Conservation (phyloP, 2,888 invertebrate genomes). For the Stenodema calcarata region DNA sequence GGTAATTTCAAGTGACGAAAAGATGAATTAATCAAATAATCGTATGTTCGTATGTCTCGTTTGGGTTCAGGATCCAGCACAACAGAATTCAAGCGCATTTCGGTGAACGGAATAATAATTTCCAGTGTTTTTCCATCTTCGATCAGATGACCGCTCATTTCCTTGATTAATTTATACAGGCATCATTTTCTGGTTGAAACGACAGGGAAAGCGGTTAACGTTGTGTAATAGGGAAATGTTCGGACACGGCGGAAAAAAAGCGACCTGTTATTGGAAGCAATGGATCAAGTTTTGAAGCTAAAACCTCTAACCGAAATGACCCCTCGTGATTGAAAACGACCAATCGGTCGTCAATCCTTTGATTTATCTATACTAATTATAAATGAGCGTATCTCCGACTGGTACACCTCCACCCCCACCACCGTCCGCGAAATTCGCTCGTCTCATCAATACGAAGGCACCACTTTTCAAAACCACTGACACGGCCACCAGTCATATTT, state of each 20-base stretch:
- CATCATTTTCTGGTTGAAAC: neutral
- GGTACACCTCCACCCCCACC: neutral
- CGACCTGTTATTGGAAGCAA: conserved; percentile 35
- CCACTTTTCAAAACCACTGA: neutral
- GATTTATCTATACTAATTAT: conserved; percentile 54
- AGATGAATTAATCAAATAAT: too few species aligned
- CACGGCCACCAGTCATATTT: conserved; percentile 49
- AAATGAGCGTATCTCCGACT: conserved; percentile 28
- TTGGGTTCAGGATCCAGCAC: too few species aligned
- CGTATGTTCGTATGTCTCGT: too few species aligned
- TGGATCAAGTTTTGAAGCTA: conserved; percentile 19
- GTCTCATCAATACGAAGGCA: neutral
- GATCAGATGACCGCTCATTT: neutral
- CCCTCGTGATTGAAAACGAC: conserved; percentile 35
- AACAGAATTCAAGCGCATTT: too few species aligned
- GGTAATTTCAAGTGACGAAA: too few species aligned
- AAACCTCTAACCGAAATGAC: neutral
- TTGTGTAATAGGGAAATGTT: neutral
- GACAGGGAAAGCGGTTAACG: neutral
- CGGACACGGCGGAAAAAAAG: neutral
- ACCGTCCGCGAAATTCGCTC: neutral
- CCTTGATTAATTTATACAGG: neutral
- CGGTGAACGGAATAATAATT: too few species aligned
- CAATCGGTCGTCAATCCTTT: conserved; percentile 37
- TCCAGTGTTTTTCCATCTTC: neutral